Evolutionary conservation across 2,797 vertebrate species (phyloP).

Genomic region (Tympanoctomys barrerae): DNA sequence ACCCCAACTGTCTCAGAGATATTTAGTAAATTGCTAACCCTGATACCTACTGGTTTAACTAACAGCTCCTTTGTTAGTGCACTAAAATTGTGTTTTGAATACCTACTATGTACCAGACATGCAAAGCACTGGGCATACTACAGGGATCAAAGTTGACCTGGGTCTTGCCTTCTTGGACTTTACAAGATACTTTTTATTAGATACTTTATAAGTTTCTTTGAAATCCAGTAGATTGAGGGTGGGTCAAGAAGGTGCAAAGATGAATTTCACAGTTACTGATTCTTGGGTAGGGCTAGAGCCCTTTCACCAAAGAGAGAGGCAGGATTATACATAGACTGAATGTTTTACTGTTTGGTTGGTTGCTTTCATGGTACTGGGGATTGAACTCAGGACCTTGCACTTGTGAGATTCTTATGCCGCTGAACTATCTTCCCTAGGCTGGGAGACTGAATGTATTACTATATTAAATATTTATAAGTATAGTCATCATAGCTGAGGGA

Average conservation of each 20-base stretch:
- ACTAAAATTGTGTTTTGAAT: constrained; percentile 1
- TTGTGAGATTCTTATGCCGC: too few species aligned
- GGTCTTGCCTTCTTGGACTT: not conserved
- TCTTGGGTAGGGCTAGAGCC: constrained; percentile 11
- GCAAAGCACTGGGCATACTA: not conserved
- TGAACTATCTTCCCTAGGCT: too few species aligned
- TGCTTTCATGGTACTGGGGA: too few species aligned
- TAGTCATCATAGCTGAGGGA: constrained; percentile 24
- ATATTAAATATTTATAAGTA: constrained; percentile 34
- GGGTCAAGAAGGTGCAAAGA: constrained; percentile 19
- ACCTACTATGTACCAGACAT: not conserved
- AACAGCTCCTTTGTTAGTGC: not conserved
- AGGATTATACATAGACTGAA: constrained; percentile 20
- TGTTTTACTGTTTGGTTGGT: not conserved
- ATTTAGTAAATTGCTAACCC: constrained; percentile 24
- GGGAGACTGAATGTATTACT: not conserved
- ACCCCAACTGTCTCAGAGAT: not conserved
- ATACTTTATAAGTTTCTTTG: constrained; percentile 29
- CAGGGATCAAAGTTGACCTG: not conserved
- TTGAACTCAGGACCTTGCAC: too few species aligned
- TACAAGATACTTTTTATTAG: constrained; percentile 12
- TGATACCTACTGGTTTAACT: not conserved
- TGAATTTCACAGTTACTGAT: constrained; percentile 21
- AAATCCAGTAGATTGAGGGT: not conserved
- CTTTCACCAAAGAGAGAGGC: constrained; percentile 28